phyloP scores from a whole-genome alignment of 2,113 vertebrate genomes.

The Nettapus auritus region DNA sequence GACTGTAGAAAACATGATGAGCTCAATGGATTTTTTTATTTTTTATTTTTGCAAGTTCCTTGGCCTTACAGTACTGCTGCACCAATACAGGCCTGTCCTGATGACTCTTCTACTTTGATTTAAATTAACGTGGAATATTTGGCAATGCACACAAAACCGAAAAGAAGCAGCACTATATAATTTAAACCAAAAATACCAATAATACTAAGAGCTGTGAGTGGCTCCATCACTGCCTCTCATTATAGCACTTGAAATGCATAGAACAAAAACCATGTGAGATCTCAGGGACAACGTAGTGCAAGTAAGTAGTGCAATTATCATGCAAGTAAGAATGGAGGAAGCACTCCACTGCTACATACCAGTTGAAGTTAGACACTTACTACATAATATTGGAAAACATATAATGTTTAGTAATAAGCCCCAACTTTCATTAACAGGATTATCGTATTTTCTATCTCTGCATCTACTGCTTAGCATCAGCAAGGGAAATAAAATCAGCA shows the following conservation, averaged over 20 bases:
- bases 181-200: neutral
- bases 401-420: neutral
- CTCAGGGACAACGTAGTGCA: neutral
- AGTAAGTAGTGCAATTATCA: no score
- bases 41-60: neutral
- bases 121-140: neutral
- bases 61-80: neutral
- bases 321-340: neutral
- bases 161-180: neutral
- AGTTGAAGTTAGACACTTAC: neutral
- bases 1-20: neutral
- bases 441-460: neutral
- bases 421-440: neutral
- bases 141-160: neutral
- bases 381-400: neutral
- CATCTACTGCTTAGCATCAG: neutral
- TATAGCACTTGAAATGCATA: neutral
- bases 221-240: neutral
- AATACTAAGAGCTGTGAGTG: neutral
- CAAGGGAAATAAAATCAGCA: slow-evolving; percentile 25
- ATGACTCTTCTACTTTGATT: neutral
- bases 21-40: neutral
- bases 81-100: neutral
- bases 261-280: neutral
- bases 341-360: neutral